phyloP scores from a whole-genome alignment of 2,888 invertebrate genomes.

The Fabriciana adippe region DNA sequence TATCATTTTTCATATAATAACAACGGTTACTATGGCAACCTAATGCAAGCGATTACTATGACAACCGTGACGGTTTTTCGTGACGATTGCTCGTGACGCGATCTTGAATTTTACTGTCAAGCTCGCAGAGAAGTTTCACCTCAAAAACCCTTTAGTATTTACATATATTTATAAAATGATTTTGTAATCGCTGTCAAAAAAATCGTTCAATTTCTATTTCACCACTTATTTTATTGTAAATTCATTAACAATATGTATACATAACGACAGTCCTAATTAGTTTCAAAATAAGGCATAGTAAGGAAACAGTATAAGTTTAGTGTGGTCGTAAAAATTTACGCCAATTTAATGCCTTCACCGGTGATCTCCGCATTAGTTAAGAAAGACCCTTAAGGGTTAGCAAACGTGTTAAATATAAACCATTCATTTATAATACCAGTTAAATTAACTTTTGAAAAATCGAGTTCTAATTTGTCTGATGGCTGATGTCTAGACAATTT shows the following conservation, averaged over 20 bases:
- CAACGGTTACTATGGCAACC: too few species aligned
- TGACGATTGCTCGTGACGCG: too few species aligned
- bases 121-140: background rate
- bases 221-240: background rate
- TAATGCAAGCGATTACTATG: too few species aligned
- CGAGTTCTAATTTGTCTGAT: too few species aligned
- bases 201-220: background rate
- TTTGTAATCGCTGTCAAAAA: too few species aligned
- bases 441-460: background rate
- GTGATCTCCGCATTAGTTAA: constrained; percentile 28
- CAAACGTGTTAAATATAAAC: background rate
- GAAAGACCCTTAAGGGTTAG: constrained; percentile 39
- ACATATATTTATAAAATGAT: too few species aligned
- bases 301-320: constrained; percentile 33
- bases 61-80: too few species aligned
- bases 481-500: too few species aligned
- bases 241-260: background rate
- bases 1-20: too few species aligned
- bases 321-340: constrained; percentile 37
- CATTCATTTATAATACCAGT: background rate
- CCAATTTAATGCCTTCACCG: constrained; percentile 31
- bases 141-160: background rate
- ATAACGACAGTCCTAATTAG: constrained; percentile 11
- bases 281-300: constrained; percentile 25
- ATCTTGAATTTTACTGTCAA: background rate